These are phyloP conservation scores for Holacanthella duospinosa DNA, from an alignment of 2,888 invertebrate genomes.

Conservation along the genomic window DNA sequence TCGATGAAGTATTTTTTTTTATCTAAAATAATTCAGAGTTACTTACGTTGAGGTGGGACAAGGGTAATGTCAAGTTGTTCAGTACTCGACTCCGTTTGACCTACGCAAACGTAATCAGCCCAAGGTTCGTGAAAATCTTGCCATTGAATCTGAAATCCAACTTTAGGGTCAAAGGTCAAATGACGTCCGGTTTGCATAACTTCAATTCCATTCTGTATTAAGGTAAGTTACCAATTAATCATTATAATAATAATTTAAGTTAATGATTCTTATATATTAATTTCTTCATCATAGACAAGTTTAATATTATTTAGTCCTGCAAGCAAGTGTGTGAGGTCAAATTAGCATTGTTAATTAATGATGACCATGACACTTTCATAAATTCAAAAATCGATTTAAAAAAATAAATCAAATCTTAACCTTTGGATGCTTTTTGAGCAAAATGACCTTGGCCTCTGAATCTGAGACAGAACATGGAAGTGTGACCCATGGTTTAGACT, in stretches of 20 bases:
- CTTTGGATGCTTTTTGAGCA: slow-evolving; percentile 16
- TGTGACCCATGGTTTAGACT: slow-evolving; percentile 23
- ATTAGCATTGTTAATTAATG: neutral
- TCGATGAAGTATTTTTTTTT: too few species aligned
- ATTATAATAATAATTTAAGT: neutral
- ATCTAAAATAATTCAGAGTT: too few species aligned
- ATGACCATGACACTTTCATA: neutral
- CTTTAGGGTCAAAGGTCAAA: slow-evolving; percentile 19
- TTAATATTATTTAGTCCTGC: neutral
- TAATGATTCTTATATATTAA: too few species aligned
- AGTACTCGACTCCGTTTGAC: slow-evolving; percentile 12
- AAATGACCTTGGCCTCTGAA: slow-evolving; percentile 17
- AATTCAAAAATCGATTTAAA: neutral
- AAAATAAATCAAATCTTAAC: slow-evolving; percentile 2
- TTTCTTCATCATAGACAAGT: too few species aligned
- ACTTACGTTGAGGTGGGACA: slow-evolving; percentile 14
- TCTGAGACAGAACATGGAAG: slow-evolving; percentile 27
- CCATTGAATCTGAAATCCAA: slow-evolving; percentile 26
- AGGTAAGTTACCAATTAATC: neutral
- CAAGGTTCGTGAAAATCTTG: slow-evolving; percentile 18
- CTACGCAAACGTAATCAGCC: slow-evolving; percentile 27
- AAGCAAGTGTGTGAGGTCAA: slow-evolving; percentile 4
- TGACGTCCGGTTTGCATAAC: slow-evolving; percentile 13
- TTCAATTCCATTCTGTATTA: slow-evolving; percentile 22
- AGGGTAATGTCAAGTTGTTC: slow-evolving; percentile 25